Evolutionary conservation across 2,797 vertebrate genomes (phyloP), one percentile per base, ranked within the genome.

Genomic region (Ciconia nigra): DNA sequence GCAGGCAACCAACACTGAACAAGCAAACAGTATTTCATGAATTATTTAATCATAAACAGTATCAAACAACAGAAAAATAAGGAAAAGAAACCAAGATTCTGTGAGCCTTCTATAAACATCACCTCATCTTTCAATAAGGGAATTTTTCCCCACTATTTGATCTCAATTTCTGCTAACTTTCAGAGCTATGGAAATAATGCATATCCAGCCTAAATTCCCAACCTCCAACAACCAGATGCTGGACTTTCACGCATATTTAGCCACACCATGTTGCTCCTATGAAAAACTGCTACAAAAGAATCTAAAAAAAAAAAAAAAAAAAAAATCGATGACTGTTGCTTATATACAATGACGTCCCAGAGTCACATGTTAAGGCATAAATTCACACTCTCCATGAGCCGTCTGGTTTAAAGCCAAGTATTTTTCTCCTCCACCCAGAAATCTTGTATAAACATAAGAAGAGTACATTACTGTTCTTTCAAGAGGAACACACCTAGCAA

Each of bases 321-420:
- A 22, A 35, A 58, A 20, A 61, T 12, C 5, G 0, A 74, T 33
- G 1, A 63, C 22, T 35, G 14, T 37, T 76, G 39, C 29, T 85
- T 73, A 65, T 13, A 73, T 12, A 77, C 10, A 7, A 14, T 59
- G 22, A 82, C 69, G 63, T 80, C 47, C n/a, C 41, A 63, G 41
- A 83, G 29, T 65, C 65, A 78, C 49, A 46, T 29, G 26, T 29
- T 81, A 74, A 92, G 83, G 35, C 93, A 80, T 31, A 87, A 91
- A 92, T 77, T 90, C 55, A 89, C 22, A 24, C 17, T 65, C 62
- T 62, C 35, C 33, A 15, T 41, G 9, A 91, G 47, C 41, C 47
- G 91, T 41, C 54, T 91, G 80, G 54, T 82, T 93, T 81, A 86
- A 70, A 91, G 83, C 33, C 72, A 95, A 91, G 11, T 67, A 93